phyloP scores from a whole-genome alignment of 2,888 invertebrate genomes.

The Phlogophora meticulosa region DNA sequence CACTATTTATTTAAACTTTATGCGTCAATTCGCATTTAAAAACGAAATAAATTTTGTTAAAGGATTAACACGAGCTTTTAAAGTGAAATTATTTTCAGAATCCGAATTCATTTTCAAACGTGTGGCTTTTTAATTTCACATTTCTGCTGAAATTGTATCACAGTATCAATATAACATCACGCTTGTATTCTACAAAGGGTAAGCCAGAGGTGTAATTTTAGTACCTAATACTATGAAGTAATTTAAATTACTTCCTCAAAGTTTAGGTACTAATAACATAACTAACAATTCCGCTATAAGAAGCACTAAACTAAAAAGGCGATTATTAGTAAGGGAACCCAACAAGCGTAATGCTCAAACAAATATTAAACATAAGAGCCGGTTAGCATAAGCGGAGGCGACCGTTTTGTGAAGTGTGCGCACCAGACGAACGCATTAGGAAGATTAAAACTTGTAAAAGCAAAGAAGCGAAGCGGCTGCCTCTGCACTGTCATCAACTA shows the following conservation, averaged over 20 bases:
- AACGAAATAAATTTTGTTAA: conserved; percentile 3
- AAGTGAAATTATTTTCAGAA: background rate
- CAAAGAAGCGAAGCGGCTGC: conserved; percentile 80
- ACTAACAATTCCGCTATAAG: background rate
- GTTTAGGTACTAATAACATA: background rate
- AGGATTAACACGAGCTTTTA: conserved; percentile 16
- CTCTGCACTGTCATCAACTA: conserved; percentile 67
- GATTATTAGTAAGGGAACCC: conserved; percentile 16
- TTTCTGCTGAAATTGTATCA: background rate
- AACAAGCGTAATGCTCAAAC: conserved; percentile 54
- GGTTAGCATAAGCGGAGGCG: conserved; percentile 75
- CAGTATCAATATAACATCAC: no score
- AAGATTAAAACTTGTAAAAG: conserved; percentile 89
- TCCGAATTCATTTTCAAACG: conserved; percentile 1
- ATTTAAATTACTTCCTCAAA: background rate
- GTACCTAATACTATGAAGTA: background rate
- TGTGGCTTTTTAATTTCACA: background rate
- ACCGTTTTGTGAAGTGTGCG: conserved; percentile 81
- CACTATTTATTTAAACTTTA: conserved; percentile 36
- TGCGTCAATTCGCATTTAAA: conserved; percentile 10
- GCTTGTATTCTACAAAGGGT: no score
- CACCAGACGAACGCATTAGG: conserved; percentile 86
- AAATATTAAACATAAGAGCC: conserved; percentile 75
- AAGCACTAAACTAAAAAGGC: conserved; percentile 1
- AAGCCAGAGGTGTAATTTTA: no score